These are phyloP conservation scores for Drosophila nr. medialis DNA, from an alignment of 2,888 invertebrate genomes.

Conservation along the genomic window DNA sequence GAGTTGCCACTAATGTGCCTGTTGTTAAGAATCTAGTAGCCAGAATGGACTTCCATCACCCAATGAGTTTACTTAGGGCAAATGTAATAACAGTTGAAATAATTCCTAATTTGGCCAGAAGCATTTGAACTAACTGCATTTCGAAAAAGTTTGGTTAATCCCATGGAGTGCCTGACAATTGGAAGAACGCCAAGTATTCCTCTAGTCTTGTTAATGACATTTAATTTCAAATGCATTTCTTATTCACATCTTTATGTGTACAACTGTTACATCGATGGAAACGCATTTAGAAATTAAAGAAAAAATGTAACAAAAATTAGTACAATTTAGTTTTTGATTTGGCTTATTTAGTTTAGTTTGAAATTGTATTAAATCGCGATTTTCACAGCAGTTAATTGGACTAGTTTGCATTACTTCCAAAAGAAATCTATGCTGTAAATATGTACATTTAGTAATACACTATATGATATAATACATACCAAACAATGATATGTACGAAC, in stretches of 20 bases:
- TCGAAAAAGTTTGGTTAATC: conserved; percentile 13
- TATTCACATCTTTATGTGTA: conserved; percentile 14
- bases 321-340: conserved; percentile 39
- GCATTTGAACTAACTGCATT: conserved; percentile 62
- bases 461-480: conserved; percentile 11
- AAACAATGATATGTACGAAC: conserved; percentile 22
- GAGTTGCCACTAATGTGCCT: conserved; percentile 59
- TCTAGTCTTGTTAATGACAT: conserved; percentile 38
- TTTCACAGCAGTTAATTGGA: conserved; percentile 44
- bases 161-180: conserved; percentile 11
- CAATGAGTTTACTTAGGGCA: conserved; percentile 23
- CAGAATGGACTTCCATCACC: conserved; percentile 25
- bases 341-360: conserved; percentile 36
- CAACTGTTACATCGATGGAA: conserved; percentile 29
- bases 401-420: conserved; percentile 29
- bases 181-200: conserved; percentile 17
- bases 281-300: conserved; percentile 31
- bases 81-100: conserved; percentile 23
- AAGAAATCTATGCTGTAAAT: conserved; percentile 58
- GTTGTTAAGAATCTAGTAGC: conserved; percentile 53
- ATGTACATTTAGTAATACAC: conserved; percentile 59
- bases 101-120: conserved; percentile 5
- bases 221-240: conserved; percentile 23
- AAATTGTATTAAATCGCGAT: conserved; percentile 46
- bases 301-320: conserved; percentile 42